Evolutionary conservation across 2,797 vertebrate species (phyloP).

Genomic region (Acanthurus lineatus): DNA sequence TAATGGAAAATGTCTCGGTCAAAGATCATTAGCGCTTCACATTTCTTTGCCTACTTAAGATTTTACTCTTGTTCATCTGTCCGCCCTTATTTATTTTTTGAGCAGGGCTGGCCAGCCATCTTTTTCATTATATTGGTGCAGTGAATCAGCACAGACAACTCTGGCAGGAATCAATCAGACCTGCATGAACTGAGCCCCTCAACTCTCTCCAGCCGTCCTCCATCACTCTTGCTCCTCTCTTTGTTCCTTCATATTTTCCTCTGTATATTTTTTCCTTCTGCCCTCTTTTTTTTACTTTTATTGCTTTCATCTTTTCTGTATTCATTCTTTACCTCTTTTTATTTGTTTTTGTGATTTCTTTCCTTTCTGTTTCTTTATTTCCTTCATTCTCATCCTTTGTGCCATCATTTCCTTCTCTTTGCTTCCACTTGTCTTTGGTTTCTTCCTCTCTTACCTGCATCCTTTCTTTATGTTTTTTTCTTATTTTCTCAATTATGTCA

Average conservation of each 20-base stretch:
- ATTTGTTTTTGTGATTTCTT: background rate
- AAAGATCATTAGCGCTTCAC: background rate
- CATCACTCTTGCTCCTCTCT: background rate
- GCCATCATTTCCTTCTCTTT: background rate
- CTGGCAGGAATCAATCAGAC: constrained; percentile 30
- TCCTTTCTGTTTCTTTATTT: background rate
- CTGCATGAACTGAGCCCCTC: constrained; percentile 11
- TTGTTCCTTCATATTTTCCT: background rate
- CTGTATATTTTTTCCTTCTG: background rate
- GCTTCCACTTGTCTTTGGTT: no score
- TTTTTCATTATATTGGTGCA: constrained; percentile 2
- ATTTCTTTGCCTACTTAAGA: background rate
- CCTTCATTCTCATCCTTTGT: background rate
- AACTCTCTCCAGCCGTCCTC: constrained; percentile 1
- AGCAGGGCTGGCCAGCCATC: background rate
- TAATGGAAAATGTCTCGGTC: background rate
- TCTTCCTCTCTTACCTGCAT: no score
- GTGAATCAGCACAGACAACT: background rate
- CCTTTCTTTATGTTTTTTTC: background rate
- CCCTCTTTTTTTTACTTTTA: background rate
- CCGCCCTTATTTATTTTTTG: background rate
- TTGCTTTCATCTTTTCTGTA: background rate
- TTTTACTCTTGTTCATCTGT: background rate
- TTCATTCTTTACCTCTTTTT: background rate
- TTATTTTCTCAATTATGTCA: no score